A percentile compares a stretch with the other conserved stretches of the same genome.
These are phyloP conservation scores for Bettongia penicillata DNA, from an alignment of 2,113 vertebrate genomes.

Conservation along the genomic window DNA sequence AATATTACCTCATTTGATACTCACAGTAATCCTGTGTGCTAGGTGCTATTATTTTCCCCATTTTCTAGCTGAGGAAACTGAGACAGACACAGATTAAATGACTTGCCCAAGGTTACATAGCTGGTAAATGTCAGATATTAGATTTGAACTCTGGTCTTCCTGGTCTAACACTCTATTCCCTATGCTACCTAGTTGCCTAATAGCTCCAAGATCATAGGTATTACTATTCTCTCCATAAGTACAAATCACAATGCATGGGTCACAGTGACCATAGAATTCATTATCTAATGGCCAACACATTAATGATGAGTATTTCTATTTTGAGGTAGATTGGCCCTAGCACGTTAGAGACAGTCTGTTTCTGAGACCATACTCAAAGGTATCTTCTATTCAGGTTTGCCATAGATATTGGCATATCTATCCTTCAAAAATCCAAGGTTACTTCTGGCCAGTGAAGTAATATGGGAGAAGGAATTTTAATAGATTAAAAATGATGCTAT, in stretches of 20 bases:
- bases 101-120: neutral
- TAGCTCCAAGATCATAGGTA: neutral
- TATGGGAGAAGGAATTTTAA: neutral
- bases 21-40: neutral
- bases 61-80: neutral
- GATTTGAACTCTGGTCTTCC: neutral
- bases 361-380: neutral
- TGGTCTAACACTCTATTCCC: neutral
- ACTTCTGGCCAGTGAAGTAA: neutral
- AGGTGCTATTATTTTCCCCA: neutral
- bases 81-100: neutral
- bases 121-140: neutral
- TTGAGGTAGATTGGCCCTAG: neutral
- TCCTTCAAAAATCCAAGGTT: neutral
- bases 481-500: neutral
- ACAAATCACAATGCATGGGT: neutral
- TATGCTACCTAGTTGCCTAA: neutral
- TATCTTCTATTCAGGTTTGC: neutral
- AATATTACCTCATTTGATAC: neutral
- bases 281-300: neutral
- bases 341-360: neutral
- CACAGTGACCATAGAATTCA: neutral
- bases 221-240: neutral
- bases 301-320: neutral
- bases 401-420: neutral